These are phyloP conservation scores for Dasypogon diadema DNA, from an alignment of 2,888 invertebrate species.

Conservation along the genomic window DNA sequence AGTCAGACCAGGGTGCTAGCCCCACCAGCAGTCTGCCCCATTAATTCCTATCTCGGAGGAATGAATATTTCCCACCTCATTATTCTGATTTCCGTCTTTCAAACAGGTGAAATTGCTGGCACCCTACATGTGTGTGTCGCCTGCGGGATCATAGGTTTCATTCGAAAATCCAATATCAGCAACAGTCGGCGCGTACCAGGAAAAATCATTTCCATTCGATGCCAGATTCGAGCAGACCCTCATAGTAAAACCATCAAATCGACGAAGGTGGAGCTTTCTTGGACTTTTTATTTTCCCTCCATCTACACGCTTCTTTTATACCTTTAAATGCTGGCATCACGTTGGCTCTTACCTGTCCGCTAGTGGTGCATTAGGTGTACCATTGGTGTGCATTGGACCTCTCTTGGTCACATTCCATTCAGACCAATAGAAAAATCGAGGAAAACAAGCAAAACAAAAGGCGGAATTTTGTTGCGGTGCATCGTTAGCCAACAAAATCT, in stretches of 20 bases:
- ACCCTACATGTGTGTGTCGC: too few relatives aligned
- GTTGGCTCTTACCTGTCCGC: slow-evolving; percentile 1
- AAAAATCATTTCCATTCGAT: too few relatives aligned
- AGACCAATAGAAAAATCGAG: slow-evolving; percentile 8
- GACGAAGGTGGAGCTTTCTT: slow-evolving; percentile 9
- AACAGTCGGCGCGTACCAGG: too few relatives aligned
- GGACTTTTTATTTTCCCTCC: not conserved
- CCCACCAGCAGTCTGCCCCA: too few relatives aligned
- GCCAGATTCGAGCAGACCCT: not conserved
- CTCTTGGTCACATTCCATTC: not conserved
- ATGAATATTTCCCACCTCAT: not conserved
- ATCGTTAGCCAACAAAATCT: slow-evolving; percentile 1
- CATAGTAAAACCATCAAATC: not conserved
- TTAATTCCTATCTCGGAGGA: too few relatives aligned
- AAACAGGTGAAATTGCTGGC: too few relatives aligned
- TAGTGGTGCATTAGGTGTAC: not conserved
- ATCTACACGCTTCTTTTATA: not conserved
- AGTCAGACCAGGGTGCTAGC: too few relatives aligned
- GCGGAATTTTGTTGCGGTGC: slow-evolving; percentile 1
- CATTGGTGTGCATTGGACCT: not conserved
- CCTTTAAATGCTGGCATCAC: not conserved
- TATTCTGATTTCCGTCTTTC: not conserved
- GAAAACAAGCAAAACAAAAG: not conserved
- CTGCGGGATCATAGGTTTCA: too few relatives aligned
- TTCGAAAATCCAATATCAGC: not conserved